Base-by-base conservation (phyloP, 2,797 vertebrate genomes). In the Acipenser oxyrinchus region DNA sequence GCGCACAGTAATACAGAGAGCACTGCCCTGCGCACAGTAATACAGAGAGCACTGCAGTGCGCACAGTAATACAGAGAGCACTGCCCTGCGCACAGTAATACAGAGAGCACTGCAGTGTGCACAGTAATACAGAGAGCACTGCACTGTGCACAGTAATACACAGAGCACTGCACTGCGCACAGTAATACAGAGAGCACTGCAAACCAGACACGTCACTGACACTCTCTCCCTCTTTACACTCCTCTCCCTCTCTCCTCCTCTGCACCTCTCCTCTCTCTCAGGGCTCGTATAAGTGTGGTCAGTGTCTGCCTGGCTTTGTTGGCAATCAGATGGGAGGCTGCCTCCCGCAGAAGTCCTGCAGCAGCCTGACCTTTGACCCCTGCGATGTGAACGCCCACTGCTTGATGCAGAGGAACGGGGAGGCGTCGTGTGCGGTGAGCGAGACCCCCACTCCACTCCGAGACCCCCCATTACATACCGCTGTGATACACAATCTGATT, bases 271-370 rank as follows among this genome's bases (percentile, higher is more conserved):
- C 8, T 57, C 7, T 6, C n/a, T 55, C 3, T 60, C 58, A 96
- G 93, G 94, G 94, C 1, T 95, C 93, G 0, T 95, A 82, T 68
- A 92, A 79, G 69, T 96, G 94, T 5, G 91, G 95, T 6, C 86
- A 88, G 13, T 94, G 92, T 75, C 93, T 90, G 75, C 84, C 80
- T 0, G 93, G 93, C 65, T 96, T 93, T 71, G 72, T 85, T 6
- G 94, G 94, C 10, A 94, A 96, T 77, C 92, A 95, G 76, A 87
- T 89, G 0, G 69, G 84, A 0, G 93, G 92, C 65, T 96, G 94
- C 60, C 0, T 82, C 63, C 87, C 82, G 0, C 88, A 83, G 67
- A 85, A 75, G 72, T 89, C 91, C 11, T 96, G 94, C 63, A 83
- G 84, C 7, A 87, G 82, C 5, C 67, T 93, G 49, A 77, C 84